These are phyloP conservation scores for Anagrus nilaparvatae DNA, from an alignment of 1,140 invertebrate species.

Conservation along the genomic window DNA sequence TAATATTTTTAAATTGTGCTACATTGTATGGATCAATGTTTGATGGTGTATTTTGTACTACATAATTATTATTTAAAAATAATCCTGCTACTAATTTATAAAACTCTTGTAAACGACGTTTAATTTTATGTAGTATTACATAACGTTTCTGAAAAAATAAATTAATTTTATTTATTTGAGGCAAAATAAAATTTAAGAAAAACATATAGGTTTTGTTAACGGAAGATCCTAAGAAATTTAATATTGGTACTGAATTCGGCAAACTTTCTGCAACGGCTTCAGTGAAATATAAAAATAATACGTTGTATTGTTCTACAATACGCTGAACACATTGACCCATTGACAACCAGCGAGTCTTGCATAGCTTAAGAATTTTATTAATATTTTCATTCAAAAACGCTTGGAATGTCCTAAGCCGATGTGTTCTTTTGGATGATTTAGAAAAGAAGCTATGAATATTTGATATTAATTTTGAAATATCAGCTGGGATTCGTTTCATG, in stretches of 20 bases:
- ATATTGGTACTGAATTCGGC: not conserved
- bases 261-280: not conserved
- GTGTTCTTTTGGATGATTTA: conserved; percentile 9
- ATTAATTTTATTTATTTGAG: conserved; percentile 14
- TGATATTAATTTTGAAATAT: conserved; percentile 14
- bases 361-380: conserved; percentile 21
- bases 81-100: conserved; percentile 1
- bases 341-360: conserved; percentile 16
- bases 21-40: conserved; percentile 5
- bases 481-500: conserved; percentile 24
- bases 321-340: not conserved
- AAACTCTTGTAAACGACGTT: conserved; percentile 5
- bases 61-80: conserved; percentile 1
- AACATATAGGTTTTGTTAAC: not conserved
- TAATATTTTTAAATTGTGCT: conserved; percentile 1
- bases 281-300: not conserved
- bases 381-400: conserved; percentile 18
- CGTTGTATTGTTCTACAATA: not conserved
- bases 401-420: conserved; percentile 20
- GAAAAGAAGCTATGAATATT: not conserved
- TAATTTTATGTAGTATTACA: conserved; percentile 3
- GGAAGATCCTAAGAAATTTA: not conserved
- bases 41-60: conserved; percentile 1
- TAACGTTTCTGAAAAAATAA: conserved; percentile 13
- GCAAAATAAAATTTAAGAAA: conserved; percentile 11